phyloP scores from a whole-genome alignment of 2,888 invertebrate genomes.

The Bombylius major region DNA sequence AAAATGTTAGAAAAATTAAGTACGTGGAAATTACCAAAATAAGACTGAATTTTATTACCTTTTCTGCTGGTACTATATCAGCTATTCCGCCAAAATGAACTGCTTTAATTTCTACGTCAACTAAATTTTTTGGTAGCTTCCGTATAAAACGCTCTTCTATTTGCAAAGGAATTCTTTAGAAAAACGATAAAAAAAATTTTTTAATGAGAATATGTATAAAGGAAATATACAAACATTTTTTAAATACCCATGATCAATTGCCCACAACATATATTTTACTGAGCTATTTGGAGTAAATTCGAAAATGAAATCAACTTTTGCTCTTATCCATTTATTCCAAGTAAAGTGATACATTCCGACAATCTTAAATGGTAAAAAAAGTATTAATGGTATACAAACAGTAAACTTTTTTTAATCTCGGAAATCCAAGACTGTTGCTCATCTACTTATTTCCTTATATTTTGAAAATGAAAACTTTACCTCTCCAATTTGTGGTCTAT shows the following conservation, averaged over 20 bases:
- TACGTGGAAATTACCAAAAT: not conserved
- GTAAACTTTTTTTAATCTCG: too few relatives aligned
- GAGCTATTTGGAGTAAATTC: not conserved
- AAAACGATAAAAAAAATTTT: not conserved
- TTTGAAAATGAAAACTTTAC: not conserved
- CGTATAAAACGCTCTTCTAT: slow-evolving; percentile 3
- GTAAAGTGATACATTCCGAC: slow-evolving; percentile 6
- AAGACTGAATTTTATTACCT: slow-evolving; percentile 1
- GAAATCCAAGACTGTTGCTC: too few relatives aligned
- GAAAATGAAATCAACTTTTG: slow-evolving; percentile 6
- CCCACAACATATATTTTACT: slow-evolving; percentile 8
- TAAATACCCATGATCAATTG: slow-evolving; percentile 10
- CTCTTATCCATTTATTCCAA: slow-evolving; percentile 9
- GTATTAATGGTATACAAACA: not conserved
- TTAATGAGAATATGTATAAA: not conserved
- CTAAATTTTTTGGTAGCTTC: slow-evolving; percentile 1
- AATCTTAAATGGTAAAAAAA: slow-evolving; percentile 1
- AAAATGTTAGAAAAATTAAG: not conserved
- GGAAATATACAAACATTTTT: not conserved
- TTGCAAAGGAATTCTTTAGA: slow-evolving; percentile 5
- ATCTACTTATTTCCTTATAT: too few relatives aligned
- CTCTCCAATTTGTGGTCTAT: not conserved
- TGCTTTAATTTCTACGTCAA: not conserved
- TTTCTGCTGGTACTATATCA: slow-evolving; percentile 10
- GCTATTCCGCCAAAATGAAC: slow-evolving; percentile 10